A percentile compares a stretch with the other conserved stretches of the same genome.
These are phyloP conservation scores for Salvelinus alpinus DNA, from an alignment of 2,113 vertebrate species.

Conservation along the genomic window DNA sequence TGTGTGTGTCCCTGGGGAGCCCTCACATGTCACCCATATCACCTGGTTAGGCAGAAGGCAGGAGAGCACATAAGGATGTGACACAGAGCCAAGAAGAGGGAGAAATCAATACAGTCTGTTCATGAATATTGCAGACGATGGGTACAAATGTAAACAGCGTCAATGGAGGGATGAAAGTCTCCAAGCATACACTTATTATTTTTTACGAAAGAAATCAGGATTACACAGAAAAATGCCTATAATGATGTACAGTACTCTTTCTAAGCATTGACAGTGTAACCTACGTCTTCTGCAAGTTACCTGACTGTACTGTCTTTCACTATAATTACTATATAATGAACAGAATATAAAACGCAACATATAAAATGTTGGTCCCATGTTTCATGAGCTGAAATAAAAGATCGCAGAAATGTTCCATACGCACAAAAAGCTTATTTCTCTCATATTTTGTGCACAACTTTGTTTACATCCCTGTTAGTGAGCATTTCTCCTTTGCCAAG, in stretches of 20 bases:
- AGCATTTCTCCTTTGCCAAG: too few species aligned
- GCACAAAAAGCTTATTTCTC: too few species aligned
- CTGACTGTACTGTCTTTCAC: neutral
- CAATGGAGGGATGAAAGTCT: conserved; percentile 1
- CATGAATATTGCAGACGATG: conserved; percentile 37
- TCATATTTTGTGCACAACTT: too few species aligned
- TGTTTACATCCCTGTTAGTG: too few species aligned
- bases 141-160: conserved; percentile 8
- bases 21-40: conserved; percentile 16
- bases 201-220: neutral
- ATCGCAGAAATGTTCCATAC: too few species aligned
- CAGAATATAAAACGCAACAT: too few species aligned
- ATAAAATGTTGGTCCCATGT: too few species aligned
- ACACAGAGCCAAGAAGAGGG: conserved; percentile 31
- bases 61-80: conserved; percentile 4
- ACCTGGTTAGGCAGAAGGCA: neutral
- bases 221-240: neutral
- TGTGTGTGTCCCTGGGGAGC: conserved; percentile 52
- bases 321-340: neutral
- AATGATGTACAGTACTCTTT: neutral
- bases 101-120: conserved; percentile 37
- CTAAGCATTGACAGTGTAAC: neutral
- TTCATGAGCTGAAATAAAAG: too few species aligned
- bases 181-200: neutral
- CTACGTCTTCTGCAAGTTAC: neutral